phyloP scores from a whole-genome alignment of 2,113 vertebrate species.

The Cervus canadensis region DNA sequence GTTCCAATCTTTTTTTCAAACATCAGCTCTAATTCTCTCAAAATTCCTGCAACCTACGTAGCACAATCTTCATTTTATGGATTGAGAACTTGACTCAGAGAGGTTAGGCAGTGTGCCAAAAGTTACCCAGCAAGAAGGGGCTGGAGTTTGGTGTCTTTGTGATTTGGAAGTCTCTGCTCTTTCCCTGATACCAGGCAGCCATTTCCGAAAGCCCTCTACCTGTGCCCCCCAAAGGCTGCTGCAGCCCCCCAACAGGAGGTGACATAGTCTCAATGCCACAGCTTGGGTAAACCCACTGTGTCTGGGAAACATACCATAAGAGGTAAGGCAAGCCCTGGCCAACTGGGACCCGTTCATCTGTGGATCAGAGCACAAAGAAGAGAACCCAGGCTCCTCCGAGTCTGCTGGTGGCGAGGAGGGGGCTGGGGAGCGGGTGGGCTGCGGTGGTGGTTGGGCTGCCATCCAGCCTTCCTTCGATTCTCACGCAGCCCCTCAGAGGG shows the following conservation, averaged over 20 bases:
- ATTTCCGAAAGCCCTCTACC: neutral
- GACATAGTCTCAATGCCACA: neutral
- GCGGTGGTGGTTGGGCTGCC: neutral
- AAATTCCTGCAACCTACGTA: neutral
- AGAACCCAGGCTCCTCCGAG: neutral
- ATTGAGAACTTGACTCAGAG: neutral
- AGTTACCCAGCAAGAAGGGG: neutral
- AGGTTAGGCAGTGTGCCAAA: neutral
- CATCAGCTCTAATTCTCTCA: neutral
- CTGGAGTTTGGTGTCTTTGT: neutral
- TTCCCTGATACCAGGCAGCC: neutral
- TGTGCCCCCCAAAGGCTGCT: neutral
- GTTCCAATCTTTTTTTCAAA: neutral
- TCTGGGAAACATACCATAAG: neutral
- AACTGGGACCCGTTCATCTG: accelerated
- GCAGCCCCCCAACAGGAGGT: neutral
- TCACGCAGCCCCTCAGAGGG: neutral
- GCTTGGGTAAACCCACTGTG: too few relatives aligned
- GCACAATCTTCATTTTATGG: neutral
- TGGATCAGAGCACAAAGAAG: neutral
- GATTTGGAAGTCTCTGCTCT: neutral
- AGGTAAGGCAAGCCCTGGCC: neutral
- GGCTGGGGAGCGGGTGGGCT: neutral
- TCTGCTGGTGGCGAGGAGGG: neutral
- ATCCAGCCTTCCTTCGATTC: neutral